Base-by-base conservation (phyloP, 2,888 invertebrate species). In the Cephus sareptanus region DNA sequence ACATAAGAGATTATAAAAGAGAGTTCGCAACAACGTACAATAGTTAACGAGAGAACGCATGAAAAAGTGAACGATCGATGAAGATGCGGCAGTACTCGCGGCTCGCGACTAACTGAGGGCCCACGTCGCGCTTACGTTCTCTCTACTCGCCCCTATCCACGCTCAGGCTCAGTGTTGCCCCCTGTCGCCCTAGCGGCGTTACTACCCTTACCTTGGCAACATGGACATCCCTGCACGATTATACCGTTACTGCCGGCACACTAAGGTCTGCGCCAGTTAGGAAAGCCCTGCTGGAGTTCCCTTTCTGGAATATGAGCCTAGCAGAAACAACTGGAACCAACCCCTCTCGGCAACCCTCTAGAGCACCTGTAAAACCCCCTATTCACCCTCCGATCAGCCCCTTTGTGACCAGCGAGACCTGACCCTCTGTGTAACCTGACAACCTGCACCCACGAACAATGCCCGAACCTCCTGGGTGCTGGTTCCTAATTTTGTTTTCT, bases 31-130 rank as follows among this genome's bases (percentile, higher is more conserved):
- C 23, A 23, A 9, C 23, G 56, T 56, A 56, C 15, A 23, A 56
- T 9, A 9, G 56, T 56, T 23, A 56, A 56, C 56, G 56, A 56
- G 56, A 23, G 56, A 56, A 56, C 23, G 9, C 56, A 23, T 23
- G 23, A 23, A 56, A 23, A 3, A 56, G 56, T 2, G 23, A 56
- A 56, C 56, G 56, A 56, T 23, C 56, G 23, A 56, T 11, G 56
- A 79, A 75, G 74, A 31, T 79, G 79, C 84, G 82, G 79, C 82
- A 82, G 85, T 83, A 83, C 84, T 86, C 89, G 87, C 87, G 89
- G 87, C 86, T 88, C 89, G 87, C 89, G 89, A 86, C 85, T 81
- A 86, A 89, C 89, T 89, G 88, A 84, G 84, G 84, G 83, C 78
- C 81, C 79, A 56, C 56, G 23, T 6, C 56, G 56, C 23, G 56